Percentiles rank a stretch among this genome's conserved stretches.
Conservation (phyloP, 2,888 invertebrate species). For the Brachyptera putata region DNA sequence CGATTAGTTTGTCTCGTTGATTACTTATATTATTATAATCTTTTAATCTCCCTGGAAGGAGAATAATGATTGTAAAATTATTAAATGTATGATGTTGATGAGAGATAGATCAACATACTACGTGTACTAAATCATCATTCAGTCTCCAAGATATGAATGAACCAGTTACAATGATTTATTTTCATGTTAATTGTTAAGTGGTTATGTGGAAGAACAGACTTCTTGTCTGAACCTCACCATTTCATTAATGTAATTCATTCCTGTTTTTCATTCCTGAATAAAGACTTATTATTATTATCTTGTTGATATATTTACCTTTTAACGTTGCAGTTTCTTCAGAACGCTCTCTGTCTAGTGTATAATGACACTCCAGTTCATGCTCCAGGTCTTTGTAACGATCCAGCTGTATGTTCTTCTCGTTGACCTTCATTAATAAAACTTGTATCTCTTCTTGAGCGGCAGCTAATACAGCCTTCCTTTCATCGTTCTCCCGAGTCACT, state of each 20-base stretch:
- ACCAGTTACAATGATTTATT: too few relatives aligned
- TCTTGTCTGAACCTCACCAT: too few relatives aligned
- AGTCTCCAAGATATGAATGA: not conserved
- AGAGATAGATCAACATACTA: too few relatives aligned
- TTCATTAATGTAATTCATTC: too few relatives aligned
- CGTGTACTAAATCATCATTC: too few relatives aligned
- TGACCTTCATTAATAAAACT: not conserved
- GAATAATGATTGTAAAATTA: too few relatives aligned
- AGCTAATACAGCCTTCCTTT: not conserved
- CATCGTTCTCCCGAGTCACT: not conserved
- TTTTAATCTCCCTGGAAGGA: not conserved
- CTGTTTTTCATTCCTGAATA: too few relatives aligned
- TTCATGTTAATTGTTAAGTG: too few relatives aligned
- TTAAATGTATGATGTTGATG: not conserved
- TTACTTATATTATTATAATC: not conserved
- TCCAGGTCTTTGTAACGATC: not conserved
- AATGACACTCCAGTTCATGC: slow-evolving; percentile 4
- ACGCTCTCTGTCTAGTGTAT: not conserved
- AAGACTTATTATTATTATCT: too few relatives aligned
- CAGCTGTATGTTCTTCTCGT: not conserved
- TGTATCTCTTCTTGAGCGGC: not conserved
- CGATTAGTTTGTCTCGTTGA: slow-evolving; percentile 2
- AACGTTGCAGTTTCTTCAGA: not conserved
- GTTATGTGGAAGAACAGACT: too few relatives aligned
- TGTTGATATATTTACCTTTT: too few relatives aligned